Evolutionary conservation across 2,113 vertebrate species (phyloP).

Genomic region (Pandion haliaetus): DNA sequence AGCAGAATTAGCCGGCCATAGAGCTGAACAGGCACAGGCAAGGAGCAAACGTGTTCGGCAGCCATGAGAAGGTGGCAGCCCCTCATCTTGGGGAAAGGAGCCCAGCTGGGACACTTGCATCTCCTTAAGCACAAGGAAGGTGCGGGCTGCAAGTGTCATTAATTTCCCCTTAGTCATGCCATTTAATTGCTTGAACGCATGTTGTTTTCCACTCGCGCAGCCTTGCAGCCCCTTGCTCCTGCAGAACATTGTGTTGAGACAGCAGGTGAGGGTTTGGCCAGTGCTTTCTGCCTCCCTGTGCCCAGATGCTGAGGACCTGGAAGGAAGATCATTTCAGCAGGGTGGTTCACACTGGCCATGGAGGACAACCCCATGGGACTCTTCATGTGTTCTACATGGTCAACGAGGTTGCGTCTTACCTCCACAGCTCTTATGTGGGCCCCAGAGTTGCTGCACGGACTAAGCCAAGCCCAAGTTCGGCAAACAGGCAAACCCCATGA

Average conservation of each 20-base stretch:
- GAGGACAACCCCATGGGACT: neutral
- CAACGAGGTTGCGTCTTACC: neutral
- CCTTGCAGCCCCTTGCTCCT: neutral
- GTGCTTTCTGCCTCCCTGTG: neutral
- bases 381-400: neutral
- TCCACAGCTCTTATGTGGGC: neutral
- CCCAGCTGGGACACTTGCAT: neutral
- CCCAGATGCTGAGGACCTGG: neutral
- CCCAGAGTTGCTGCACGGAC: neutral
- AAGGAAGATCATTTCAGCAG: neutral
- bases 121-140: neutral
- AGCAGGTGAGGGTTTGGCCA: accelerated
- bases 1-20: neutral
- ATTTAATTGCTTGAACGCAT: neutral
- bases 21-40: accelerated
- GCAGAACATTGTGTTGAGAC: neutral
- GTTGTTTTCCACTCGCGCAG: neutral
- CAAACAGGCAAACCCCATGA: neutral
- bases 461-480: neutral
- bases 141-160: neutral
- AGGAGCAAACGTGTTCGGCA: neutral
- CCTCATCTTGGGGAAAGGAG: neutral
- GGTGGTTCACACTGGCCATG: accelerated
- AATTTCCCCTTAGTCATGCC: neutral
- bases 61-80: neutral